A percentile compares a stretch with the other conserved stretches of the same genome.
Evolutionary conservation across 1,140 invertebrate genomes (phyloP).

Genomic region (Solenopsis invicta): DNA sequence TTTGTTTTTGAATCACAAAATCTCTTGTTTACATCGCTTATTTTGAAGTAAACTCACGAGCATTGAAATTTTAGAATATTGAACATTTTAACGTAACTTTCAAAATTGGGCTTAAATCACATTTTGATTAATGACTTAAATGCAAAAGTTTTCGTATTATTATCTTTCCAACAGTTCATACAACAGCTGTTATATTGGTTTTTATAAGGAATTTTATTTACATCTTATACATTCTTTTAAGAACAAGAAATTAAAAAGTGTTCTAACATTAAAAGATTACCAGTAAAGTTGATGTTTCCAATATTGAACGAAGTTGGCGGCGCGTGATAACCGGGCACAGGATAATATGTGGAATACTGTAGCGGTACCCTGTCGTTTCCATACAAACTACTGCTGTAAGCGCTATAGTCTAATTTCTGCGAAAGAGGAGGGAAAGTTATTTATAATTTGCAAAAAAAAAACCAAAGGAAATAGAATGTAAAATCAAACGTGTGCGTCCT

Average conservation of each 20-base stretch:
- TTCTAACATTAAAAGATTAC: conserved; percentile 69
- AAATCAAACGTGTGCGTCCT: background rate
- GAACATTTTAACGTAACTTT: background rate
- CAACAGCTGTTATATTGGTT: background rate
- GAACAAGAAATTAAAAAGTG: background rate
- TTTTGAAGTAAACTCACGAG: background rate
- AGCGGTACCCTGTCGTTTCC: conserved; percentile 85
- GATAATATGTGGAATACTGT: conserved; percentile 85
- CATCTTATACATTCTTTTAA: too few relatives aligned
- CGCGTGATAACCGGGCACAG: conserved; percentile 84
- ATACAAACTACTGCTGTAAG: conserved; percentile 84
- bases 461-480: background rate
- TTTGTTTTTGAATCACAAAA: background rate
- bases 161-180: background rate
- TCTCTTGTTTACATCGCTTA: background rate
- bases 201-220: background rate
- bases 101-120: background rate
- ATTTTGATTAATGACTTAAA: background rate
- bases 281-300: conserved; percentile 85
- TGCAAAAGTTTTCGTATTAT: too few relatives aligned
- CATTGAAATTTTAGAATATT: background rate
- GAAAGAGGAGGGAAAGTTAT: background rate
- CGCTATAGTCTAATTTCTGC: conserved; percentile 85
- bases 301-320: conserved; percentile 86
- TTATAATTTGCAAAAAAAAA: background rate